These are phyloP conservation scores for Porites lutea DNA, from an alignment of 64 coral and sea anemone species.

Conservation along the genomic window DNA sequence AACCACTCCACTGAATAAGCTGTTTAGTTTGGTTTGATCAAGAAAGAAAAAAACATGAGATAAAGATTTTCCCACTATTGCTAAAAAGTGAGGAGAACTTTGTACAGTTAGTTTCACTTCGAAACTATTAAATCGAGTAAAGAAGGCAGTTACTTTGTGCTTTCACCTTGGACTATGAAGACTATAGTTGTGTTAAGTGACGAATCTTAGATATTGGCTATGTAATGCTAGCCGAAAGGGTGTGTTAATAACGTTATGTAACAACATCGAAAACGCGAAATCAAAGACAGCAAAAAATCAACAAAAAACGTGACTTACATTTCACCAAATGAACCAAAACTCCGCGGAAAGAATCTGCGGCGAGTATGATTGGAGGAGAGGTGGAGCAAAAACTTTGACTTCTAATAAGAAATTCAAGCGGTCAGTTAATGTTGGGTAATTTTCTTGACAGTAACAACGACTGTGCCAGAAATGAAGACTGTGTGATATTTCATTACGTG, in stretches of 20 bases:
- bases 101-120: no score
- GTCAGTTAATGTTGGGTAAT: neutral
- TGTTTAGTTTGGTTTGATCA: no score
- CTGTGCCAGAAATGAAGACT: neutral
- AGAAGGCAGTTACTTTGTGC: no score
- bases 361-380: neutral
- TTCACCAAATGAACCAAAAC: neutral
- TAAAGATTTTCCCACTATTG: no score
- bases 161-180: no score
- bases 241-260: neutral
- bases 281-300: neutral
- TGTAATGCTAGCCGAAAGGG: no score
- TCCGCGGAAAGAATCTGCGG: neutral
- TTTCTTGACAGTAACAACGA: neutral
- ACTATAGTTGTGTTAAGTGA: no score
- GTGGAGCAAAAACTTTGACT: neutral
- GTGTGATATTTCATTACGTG: conserved; percentile 23
- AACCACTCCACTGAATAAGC: neutral
- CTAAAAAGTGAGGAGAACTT: no score
- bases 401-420: neutral
- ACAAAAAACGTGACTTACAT: conserved; percentile 33
- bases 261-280: neutral
- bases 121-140: no score
- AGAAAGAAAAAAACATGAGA: no score
- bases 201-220: no score